Evolutionary conservation across 2,888 invertebrate species (phyloP).

Genomic region (Microdon myrmicae): DNA sequence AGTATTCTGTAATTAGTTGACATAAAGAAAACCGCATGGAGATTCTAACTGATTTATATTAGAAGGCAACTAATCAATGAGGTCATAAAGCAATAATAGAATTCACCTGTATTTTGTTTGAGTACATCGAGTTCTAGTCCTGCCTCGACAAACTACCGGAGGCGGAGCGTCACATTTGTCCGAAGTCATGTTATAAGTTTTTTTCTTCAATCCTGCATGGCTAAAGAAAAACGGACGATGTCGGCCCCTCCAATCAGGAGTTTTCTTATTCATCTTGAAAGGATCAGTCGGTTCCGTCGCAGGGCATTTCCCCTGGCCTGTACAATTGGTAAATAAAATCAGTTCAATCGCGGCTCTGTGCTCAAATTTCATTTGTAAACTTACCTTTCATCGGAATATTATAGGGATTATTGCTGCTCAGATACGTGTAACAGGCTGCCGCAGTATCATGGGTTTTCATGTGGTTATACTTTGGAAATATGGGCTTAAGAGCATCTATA

Average conservation of each 20-base stretch:
- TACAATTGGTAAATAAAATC: no score
- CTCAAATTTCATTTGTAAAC: no score
- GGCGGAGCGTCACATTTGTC: constrained; percentile 37
- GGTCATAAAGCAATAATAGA: background rate
- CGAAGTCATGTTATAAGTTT: no score
- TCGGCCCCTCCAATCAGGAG: constrained; percentile 37
- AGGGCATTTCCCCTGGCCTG: no score
- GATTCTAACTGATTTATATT: no score
- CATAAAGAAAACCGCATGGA: no score
- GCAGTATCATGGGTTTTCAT: constrained; percentile 19
- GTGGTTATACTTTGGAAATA: constrained; percentile 34
- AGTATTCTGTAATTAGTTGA: no score
- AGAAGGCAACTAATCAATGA: background rate
- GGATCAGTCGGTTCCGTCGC: no score
- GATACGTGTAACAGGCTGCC: constrained; percentile 33
- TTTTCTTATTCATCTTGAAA: no score
- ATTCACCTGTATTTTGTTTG: constrained; percentile 63
- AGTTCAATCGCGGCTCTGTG: no score
- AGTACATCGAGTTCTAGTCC: constrained; percentile 58
- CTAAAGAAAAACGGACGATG: constrained; percentile 52
- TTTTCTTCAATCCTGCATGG: no score
- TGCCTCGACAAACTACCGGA: constrained; percentile 35
- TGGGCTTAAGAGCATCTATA: constrained; percentile 27
- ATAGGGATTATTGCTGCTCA: constrained; percentile 30
- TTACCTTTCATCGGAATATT: constrained; percentile 22